Conservation (phyloP, 2,797 vertebrate genomes). For the Muraenolepis orangiensis region DNA sequence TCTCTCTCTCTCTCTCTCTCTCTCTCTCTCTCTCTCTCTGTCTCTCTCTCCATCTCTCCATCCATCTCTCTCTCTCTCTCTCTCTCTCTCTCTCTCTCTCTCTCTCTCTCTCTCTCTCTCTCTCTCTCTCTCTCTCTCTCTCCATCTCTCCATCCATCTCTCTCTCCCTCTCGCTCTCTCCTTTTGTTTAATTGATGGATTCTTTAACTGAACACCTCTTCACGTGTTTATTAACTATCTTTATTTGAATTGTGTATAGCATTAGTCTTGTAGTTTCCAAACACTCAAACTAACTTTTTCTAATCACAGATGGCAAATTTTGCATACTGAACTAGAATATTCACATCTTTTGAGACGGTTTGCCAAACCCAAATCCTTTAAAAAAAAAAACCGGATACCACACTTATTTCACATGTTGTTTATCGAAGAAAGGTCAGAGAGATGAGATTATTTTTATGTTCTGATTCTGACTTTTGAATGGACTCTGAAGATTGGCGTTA, state of each 20-base stretch:
- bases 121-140: no score
- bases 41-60: background rate
- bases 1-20: no score
- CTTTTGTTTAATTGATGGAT: constrained; percentile 20
- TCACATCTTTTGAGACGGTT: background rate
- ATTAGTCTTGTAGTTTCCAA: background rate
- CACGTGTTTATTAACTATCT: constrained; percentile 17
- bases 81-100: background rate
- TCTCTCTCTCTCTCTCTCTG: background rate
- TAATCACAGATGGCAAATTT: constrained; percentile 22
- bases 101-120: background rate
- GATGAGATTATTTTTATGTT: background rate
- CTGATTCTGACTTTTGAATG: background rate
- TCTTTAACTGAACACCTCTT: constrained; percentile 34
- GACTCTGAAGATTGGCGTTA: background rate
- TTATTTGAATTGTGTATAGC: background rate
- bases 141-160: background rate
- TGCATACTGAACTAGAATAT: background rate
- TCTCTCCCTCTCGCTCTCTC: background rate
- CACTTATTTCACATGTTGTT: background rate
- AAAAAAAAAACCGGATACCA: background rate
- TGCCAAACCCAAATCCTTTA: background rate
- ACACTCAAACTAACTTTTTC: background rate
- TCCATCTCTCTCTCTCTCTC: background rate
- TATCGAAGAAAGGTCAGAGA: background rate